Evolutionary conservation across 2,113 vertebrate species (phyloP).

Genomic region (Struthio camelus): DNA sequence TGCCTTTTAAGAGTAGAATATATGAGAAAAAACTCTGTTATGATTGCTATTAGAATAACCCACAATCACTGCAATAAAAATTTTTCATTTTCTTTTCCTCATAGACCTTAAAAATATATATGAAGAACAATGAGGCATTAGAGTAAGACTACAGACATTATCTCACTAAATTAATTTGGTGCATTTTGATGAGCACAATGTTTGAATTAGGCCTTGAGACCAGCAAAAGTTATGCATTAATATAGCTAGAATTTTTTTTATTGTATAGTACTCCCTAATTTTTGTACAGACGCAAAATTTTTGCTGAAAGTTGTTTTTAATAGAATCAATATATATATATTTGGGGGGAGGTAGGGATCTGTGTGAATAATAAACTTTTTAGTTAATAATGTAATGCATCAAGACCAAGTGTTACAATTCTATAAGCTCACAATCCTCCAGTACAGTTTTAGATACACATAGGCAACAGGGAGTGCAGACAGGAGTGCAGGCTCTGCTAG

Average conservation of each 20-base stretch:
- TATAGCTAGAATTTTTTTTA: not conserved
- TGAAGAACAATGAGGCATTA: not conserved
- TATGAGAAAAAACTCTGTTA: not conserved
- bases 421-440: not conserved
- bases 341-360: not conserved
- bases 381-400: not conserved
- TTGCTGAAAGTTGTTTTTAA: not conserved
- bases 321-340: not conserved
- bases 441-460: slow-evolving; percentile 23
- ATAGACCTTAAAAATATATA: not conserved
- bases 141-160: not conserved
- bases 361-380: not conserved
- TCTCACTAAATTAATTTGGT: not conserved
- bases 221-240: not conserved
- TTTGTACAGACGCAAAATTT: not conserved
- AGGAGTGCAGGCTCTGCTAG: not conserved
- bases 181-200: not conserved
- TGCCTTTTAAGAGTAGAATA: not conserved
- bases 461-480: not conserved
- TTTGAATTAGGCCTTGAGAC: not conserved
- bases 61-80: not conserved
- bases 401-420: not conserved
- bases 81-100: not conserved
- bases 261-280: not conserved
- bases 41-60: not conserved